Conservation (phyloP, 1,140 invertebrate genomes). For the Macrobrachium nipponense region DNA sequence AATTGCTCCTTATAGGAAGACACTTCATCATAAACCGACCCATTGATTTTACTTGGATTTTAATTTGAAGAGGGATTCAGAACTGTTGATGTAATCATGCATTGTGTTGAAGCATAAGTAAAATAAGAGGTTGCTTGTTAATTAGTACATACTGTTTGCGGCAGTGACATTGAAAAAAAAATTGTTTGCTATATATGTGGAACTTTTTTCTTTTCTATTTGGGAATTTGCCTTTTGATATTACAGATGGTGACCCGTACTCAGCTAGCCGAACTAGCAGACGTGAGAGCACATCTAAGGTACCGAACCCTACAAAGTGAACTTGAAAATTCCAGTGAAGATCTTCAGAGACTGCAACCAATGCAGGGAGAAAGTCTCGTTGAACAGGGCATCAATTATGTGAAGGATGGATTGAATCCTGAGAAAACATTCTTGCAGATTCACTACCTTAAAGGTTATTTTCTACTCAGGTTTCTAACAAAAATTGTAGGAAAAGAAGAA, state of each 20-base stretch:
- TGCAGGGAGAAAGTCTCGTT: slow-evolving; percentile 38
- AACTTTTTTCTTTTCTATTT: too few relatives aligned
- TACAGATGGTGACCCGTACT: not conserved
- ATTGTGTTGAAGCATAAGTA: too few relatives aligned
- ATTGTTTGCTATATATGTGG: too few relatives aligned
- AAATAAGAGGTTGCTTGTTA: too few relatives aligned
- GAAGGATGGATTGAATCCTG: slow-evolving; percentile 70
- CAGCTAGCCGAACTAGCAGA: slow-evolving; percentile 61
- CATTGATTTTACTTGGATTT: too few relatives aligned
- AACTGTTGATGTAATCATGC: too few relatives aligned
- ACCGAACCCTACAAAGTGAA: slow-evolving; percentile 67
- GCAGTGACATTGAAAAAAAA: too few relatives aligned
- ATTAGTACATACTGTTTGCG: too few relatives aligned
- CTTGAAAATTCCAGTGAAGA: slow-evolving; percentile 67
- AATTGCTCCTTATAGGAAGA: too few relatives aligned
- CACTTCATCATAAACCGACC: too few relatives aligned
- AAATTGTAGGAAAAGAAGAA: slow-evolving; percentile 65
- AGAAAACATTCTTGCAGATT: slow-evolving; percentile 70
- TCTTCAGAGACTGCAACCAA: slow-evolving; percentile 67
- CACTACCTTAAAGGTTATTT: slow-evolving; percentile 71
- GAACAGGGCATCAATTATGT: slow-evolving; percentile 64
- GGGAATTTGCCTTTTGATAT: too few relatives aligned
- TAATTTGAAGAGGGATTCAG: too few relatives aligned
- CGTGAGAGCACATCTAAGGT: slow-evolving; percentile 66
- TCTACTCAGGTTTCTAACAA: slow-evolving; percentile 67